phyloP scores from a whole-genome alignment of 2,888 invertebrate genomes.

The Ormyrus rosae region DNA sequence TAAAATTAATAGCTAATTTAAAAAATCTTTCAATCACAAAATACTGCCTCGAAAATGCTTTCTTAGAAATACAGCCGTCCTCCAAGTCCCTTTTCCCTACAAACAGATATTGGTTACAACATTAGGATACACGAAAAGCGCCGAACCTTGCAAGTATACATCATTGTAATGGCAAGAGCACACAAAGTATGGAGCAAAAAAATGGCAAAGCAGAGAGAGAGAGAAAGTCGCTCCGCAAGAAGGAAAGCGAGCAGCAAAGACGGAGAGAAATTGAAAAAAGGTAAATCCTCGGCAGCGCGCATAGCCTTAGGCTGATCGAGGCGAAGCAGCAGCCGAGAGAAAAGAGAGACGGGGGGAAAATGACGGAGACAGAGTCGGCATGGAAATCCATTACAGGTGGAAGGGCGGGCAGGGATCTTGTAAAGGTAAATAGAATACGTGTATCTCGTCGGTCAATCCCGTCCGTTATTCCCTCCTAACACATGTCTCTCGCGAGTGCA shows the following conservation, averaged over 20 bases:
- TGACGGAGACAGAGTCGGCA: constrained; percentile 45
- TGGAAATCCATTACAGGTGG: constrained; percentile 54
- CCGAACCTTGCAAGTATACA: too few species aligned
- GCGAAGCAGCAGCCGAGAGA: not conserved
- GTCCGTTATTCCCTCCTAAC: constrained; percentile 59
- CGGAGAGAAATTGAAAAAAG: not conserved
- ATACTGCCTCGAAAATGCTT: too few species aligned
- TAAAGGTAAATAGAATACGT: constrained; percentile 60
- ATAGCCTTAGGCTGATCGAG: constrained; percentile 37
- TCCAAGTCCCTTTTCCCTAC: too few species aligned
- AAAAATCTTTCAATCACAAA: too few species aligned
- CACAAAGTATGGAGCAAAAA: too few species aligned
- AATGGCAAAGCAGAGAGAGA: not conserved
- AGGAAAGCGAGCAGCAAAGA: too few species aligned
- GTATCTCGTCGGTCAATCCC: constrained; percentile 53
- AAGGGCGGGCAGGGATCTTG: constrained; percentile 44
- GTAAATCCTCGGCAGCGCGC: not conserved
- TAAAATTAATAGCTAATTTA: too few species aligned
- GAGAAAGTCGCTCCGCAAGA: not conserved
- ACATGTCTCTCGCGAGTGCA: constrained; percentile 14
- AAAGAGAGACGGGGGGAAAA: constrained; percentile 22
- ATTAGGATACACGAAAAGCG: too few species aligned
- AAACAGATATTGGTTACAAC: too few species aligned
- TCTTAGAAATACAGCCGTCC: too few species aligned
- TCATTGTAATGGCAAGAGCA: too few species aligned